phyloP scores from a whole-genome alignment of 2,113 vertebrate species.

The Tetrao urogallus region DNA sequence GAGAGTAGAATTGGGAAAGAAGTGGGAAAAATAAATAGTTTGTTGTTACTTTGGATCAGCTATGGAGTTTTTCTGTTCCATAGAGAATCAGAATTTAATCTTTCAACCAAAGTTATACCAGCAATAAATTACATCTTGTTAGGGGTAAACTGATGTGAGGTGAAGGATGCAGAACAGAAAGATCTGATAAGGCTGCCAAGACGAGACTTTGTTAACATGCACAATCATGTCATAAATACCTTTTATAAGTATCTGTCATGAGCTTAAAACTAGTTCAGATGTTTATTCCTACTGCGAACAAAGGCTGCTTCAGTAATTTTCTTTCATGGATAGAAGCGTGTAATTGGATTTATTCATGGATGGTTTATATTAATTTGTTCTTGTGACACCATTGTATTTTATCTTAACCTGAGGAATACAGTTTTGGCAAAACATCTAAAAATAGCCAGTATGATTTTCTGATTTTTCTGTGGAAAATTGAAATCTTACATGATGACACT shows the following conservation, averaged over 20 bases:
- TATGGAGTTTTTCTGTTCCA: background rate
- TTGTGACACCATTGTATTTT: background rate
- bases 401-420: background rate
- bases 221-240: background rate
- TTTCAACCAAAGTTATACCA: background rate
- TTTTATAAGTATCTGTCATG: background rate
- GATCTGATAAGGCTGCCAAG: background rate
- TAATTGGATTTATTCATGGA: background rate
- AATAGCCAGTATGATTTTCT: background rate
- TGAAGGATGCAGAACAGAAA: background rate
- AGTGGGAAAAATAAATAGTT: background rate
- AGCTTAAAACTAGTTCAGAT: background rate
- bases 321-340: background rate
- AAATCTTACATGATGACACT: background rate
- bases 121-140: background rate
- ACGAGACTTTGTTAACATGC: background rate
- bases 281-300: background rate
- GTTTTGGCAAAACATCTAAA: background rate
- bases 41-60: background rate
- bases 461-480: background rate
- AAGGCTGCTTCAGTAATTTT: background rate
- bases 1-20: background rate
- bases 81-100: background rate
- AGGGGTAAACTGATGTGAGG: background rate
- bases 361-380: background rate